Evolutionary conservation across 2,797 vertebrate species (phyloP), one percentile per base, ranked within the genome.

Genomic region (Gallinago solitaria): DNA sequence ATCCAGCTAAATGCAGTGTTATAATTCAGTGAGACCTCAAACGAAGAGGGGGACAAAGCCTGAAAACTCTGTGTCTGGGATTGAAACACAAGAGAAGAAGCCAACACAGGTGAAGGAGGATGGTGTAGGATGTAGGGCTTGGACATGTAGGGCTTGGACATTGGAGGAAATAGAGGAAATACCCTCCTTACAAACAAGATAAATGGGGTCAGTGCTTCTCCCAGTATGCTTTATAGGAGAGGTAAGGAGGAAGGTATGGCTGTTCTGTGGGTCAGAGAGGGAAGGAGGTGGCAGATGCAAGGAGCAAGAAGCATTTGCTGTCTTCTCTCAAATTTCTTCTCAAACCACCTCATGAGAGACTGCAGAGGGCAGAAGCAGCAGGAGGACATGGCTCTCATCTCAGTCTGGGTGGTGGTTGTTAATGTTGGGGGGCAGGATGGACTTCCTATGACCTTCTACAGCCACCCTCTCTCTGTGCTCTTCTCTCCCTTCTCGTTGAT

Each of bases 301-400:
- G 37, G 60, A 41, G 9, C 12, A 6, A 11, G 17, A 4, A 27
- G 8, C 21, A 43, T 35, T 35, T 10, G 7, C 4, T 37, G 7
- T 0, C 18, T 74, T 67, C 24, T 54, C 17, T 56, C 43, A 59
- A 50, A 6, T 0, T 19, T 67, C 57, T 32, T 41, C 28, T 64
- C 43, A 59, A 54, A 23, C 13, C 48, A 83, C 16, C 24, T 43
- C 0, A 2, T 9, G 21, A 39, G 27, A 69, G 35, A 51, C 43
- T 16, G 19, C 20, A 50, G 80, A 76, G 45, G 47, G 12, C 71
- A 71, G 70, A 50, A 24, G 11, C 25, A 65, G 51, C 51, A 92
- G 37, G 12, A 57, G 70, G 41, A 24, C 21, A 3, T 2, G 51
- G 60, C 24, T 48, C 27, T 56, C 16, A n/a, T 73, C 30, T n/a